Conservation (phyloP, 2,113 vertebrate genomes). For the Clarias batrachus region DNA sequence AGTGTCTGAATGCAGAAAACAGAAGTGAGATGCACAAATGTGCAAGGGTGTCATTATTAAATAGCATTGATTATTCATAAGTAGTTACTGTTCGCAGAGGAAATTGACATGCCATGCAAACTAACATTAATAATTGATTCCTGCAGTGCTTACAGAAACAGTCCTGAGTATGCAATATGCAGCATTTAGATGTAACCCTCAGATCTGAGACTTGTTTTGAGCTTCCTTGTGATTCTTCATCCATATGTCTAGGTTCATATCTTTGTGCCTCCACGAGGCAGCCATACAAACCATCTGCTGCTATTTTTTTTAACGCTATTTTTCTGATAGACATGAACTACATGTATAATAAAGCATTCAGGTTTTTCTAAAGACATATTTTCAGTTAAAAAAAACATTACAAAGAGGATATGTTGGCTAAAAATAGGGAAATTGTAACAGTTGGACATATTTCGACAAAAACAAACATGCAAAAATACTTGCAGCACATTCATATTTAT, state of each 20-base stretch:
- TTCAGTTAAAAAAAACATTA: not conserved
- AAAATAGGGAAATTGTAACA: not conserved
- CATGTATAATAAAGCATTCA: not conserved
- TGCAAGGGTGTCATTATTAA: not conserved
- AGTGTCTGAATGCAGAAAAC: not conserved
- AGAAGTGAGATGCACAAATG: not conserved
- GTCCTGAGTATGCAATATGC: not conserved
- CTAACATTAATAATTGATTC: constrained; percentile 2
- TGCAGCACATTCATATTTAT: not conserved
- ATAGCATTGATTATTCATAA: not conserved
- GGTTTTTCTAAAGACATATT: not conserved
- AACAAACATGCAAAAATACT: not conserved
- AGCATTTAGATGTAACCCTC: not conserved
- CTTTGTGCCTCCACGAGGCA: not conserved
- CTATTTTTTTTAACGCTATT: not conserved
- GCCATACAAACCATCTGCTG: not conserved
- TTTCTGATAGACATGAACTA: not conserved
- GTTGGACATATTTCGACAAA: not conserved
- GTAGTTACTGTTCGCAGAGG: not conserved
- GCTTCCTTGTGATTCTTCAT: not conserved
- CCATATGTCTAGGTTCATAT: not conserved
- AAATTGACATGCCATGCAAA: not conserved
- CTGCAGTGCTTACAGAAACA: not conserved
- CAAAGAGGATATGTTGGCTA: not conserved
- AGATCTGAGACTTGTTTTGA: not conserved